phyloP scores from a whole-genome alignment of 2,113 vertebrate genomes.

The Odontophorus gujanensis region DNA sequence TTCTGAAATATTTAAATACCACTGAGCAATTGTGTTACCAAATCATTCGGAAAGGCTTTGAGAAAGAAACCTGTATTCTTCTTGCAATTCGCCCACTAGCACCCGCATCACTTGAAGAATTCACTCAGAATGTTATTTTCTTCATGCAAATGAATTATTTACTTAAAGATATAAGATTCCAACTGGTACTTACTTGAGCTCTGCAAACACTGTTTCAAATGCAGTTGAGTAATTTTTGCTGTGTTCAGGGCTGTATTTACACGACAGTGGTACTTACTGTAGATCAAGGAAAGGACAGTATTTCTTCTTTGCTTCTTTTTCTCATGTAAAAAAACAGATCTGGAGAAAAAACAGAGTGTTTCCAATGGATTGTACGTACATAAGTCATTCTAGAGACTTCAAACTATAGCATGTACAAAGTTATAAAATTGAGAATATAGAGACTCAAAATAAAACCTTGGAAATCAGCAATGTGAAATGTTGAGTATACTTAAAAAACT shows the following conservation, averaged over 20 bases:
- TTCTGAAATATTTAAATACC: not conserved
- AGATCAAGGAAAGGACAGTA: constrained; percentile 1
- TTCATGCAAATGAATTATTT: not conserved
- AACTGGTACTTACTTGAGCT: not conserved
- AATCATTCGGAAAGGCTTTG: not conserved
- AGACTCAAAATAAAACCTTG: constrained; percentile 33
- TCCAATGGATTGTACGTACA: constrained; percentile 16
- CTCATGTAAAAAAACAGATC: constrained; percentile 42
- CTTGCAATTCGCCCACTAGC: not conserved
- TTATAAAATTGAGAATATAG: constrained; percentile 24
- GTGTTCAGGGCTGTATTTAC: constrained; percentile 8
- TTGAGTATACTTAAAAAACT: not conserved
- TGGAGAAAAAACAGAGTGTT: constrained; percentile 42
- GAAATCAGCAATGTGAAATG: constrained; percentile 22
- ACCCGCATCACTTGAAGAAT: not conserved
- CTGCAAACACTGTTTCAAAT: not conserved
- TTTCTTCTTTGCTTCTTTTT: constrained; percentile 49
- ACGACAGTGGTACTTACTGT: not conserved
- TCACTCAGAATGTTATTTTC: not conserved
- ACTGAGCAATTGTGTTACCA: not conserved
- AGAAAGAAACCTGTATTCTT: not conserved
- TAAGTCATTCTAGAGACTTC: constrained; percentile 56
- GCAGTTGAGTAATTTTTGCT: not conserved
- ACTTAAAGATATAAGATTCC: not conserved
- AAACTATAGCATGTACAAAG: not conserved